Base-by-base conservation (phyloP, 2,113 vertebrate species). In the Irena cyanogastra region DNA sequence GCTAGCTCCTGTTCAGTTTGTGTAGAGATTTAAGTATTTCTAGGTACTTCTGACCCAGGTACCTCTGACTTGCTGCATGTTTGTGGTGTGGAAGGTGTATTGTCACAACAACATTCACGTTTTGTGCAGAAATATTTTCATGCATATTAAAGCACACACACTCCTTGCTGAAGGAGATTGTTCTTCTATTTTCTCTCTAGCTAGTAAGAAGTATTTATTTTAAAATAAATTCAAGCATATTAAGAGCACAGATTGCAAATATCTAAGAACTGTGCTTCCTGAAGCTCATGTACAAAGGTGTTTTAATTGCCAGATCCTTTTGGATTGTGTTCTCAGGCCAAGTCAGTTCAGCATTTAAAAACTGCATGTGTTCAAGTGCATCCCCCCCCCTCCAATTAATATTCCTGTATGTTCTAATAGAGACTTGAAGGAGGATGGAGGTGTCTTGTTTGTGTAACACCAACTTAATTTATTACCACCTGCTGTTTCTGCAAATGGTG, bases 391-490 rank as follows among this genome's bases (percentile, higher is more conserved):
- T 24, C 20, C 4, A 24, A 11, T 44, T 16, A 76, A 30, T 87
- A 41, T 91, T 93, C 79, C 66, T 81, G 10, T 39, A 3, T 47
- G 37, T 81, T 80, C 23, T 80, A 28, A 56, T 44, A 49, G 41
- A 30, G 47, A 13, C 30, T 54, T 72, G 50, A 74, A 72, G 56
- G 74, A 69, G 52, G 47, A 44, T 59, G 44, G 56, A 92, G 42
- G 53, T 93, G 82, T 78, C 69, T 54, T 85, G 63, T 86, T 88
- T 80, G 81, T 92, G 70, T 86, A 59, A 71, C 60, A 82, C 68
- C 87, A 84, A 4, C 70, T 92, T 86, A 78, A 91, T 91, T 91
- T 94, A 95, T 92, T 72, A 31, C 47, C 79, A 54, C 54, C 85
- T 87, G 41, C 89, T 92, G 80, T 81, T 87, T 74, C 89, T 91